Base-by-base conservation (phyloP, 2,888 invertebrate species). In the Ethmia dodecea region DNA sequence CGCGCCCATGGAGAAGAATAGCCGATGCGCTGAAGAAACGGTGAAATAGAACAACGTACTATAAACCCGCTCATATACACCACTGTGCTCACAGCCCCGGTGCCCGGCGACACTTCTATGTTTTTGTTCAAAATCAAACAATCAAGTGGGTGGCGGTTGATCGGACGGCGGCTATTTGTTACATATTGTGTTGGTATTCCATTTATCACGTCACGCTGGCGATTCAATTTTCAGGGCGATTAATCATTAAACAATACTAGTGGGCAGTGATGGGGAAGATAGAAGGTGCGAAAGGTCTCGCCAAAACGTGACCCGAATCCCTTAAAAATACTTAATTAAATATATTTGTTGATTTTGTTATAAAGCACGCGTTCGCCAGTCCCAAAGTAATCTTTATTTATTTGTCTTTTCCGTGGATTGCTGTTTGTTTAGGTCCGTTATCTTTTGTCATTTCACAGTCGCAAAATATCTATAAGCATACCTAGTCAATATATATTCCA, bases 111-210 rank as follows among this genome's bases (percentile, higher is more conserved):
- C 22, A n/a, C 25, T 24, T 55, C 33, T 9, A 9, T 13, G 24
- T 33, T 37, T 37, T 37, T 37, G 33, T 26, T 34, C 15, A 35
- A 43, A 60, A 55, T 56, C 52, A 60, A 57, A 55, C 54, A 55
- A 55, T 55, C 48, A 40, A 40, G 40, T 43, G 43, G 38, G 40
- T 36, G 38, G 42, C 35, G 34, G 42, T 43, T 51, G 58, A 60
- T 63, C 52, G 61, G 58, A 60, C 49, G 52, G 48, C 38, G 51
- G 42, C 56, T 54, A 67, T 68, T 69, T 69, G 65, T 63, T 65
- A 61, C 64, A 66, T 62, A 64, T 64, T 69, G 65, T 67, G 64
- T 57, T 62, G 65, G 59, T 68, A 61, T 71, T 72, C 69, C 66
- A 70, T 71, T 69, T 64, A 68, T 70, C 66, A 68, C 53, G 55